Percentiles rank a stretch among this genome's conserved stretches.
These are phyloP conservation scores for Chauna torquata DNA, from an alignment of 2,113 vertebrate species.

Conservation along the genomic window DNA sequence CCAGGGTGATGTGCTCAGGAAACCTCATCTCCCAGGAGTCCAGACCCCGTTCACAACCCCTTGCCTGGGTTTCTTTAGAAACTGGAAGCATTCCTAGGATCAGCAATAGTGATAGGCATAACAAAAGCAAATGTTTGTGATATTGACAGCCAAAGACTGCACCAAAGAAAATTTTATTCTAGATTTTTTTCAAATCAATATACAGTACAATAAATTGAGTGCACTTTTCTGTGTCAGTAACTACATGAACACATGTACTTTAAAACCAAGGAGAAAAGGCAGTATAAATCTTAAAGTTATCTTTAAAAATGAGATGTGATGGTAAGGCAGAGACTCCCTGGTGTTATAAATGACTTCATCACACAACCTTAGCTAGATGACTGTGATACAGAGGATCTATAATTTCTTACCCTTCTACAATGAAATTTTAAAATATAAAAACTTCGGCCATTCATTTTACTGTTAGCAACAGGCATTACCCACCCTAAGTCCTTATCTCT, in stretches of 20 bases:
- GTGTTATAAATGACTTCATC: background rate
- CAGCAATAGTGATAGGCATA: background rate
- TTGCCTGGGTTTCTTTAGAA: background rate
- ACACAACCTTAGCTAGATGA: background rate
- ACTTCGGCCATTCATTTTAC: background rate
- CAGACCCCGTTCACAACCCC: background rate
- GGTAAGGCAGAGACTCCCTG: background rate
- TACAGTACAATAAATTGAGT: background rate
- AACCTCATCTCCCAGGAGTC: background rate
- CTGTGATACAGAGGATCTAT: background rate
- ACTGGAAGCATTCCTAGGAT: background rate
- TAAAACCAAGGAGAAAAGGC: background rate
- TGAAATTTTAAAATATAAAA: background rate
- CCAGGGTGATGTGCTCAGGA: background rate
- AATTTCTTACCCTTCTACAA: background rate
- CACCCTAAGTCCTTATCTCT: background rate
- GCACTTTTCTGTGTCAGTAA: background rate
- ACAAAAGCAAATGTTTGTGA: background rate
- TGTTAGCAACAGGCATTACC: background rate
- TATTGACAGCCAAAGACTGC: background rate
- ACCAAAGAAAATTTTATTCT: background rate
- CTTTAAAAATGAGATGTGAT: background rate
- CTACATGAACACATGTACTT: background rate
- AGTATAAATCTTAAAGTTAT: background rate
- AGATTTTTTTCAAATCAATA: background rate